phyloP scores from a whole-genome alignment of 1,140 invertebrate species.

The Aradophagus sp. region DNA sequence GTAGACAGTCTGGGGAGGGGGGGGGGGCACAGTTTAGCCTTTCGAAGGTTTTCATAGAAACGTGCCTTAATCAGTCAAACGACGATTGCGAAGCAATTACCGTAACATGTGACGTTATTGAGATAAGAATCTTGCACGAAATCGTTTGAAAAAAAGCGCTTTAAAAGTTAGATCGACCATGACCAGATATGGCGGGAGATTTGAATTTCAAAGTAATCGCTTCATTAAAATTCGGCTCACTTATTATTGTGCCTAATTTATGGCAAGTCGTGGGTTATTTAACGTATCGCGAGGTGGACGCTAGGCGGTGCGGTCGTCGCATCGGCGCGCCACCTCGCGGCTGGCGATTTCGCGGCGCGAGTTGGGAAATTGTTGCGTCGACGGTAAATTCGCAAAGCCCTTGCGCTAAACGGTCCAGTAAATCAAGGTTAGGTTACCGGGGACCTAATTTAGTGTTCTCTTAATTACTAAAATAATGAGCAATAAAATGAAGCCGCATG shows the following conservation, averaged over 20 bases:
- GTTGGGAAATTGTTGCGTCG: slow-evolving; percentile 15
- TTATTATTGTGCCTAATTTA: slow-evolving; percentile 50
- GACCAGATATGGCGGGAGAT: slow-evolving; percentile 33
- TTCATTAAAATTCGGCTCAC: slow-evolving; percentile 50
- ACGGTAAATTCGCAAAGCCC: slow-evolving; percentile 36
- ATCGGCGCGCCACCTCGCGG: slow-evolving; percentile 9
- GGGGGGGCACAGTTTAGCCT: slow-evolving; percentile 32
- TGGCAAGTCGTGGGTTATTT: slow-evolving; percentile 45
- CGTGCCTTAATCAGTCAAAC: slow-evolving; percentile 52
- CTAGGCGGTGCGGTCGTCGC: slow-evolving; percentile 9
- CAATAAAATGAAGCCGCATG: slow-evolving; percentile 46
- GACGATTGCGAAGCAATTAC: slow-evolving; percentile 33
- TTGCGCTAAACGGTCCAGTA: slow-evolving; percentile 20
- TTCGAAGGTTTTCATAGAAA: slow-evolving; percentile 45
- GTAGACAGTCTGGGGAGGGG: background rate
- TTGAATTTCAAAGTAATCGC: slow-evolving; percentile 54
- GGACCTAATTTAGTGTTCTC: slow-evolving; percentile 42
- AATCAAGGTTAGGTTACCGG: slow-evolving; percentile 36
- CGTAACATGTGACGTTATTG: slow-evolving; percentile 55
- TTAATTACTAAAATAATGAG: slow-evolving; percentile 52
- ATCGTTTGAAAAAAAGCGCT: slow-evolving; percentile 50
- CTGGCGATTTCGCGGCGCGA: no score
- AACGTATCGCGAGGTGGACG: slow-evolving; percentile 37
- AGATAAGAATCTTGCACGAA: slow-evolving; percentile 53
- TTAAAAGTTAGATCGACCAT: slow-evolving; percentile 52